phyloP scores from a whole-genome alignment of 2,113 vertebrate genomes.

The Lonchura striata region DNA sequence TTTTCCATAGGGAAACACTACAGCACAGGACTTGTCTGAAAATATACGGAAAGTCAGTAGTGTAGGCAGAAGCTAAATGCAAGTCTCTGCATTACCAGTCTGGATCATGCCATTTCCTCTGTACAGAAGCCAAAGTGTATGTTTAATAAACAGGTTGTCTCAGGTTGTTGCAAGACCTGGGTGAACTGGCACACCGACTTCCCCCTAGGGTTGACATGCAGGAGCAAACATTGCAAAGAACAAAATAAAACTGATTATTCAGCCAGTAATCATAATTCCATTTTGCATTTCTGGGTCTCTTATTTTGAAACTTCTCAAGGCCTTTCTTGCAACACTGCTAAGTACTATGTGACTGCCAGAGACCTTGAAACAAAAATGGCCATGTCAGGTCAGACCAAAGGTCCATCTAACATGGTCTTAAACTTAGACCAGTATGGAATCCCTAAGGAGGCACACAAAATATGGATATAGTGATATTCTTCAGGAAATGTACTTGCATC shows the following conservation, averaged over 20 bases:
- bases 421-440: neutral
- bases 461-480: neutral
- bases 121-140: conserved; percentile 29
- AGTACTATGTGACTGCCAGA: neutral
- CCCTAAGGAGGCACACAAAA: neutral
- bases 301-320: conserved; percentile 40
- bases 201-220: conserved; percentile 58
- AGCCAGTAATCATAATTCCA: conserved; percentile 5
- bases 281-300: conserved; percentile 22
- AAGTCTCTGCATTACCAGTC: conserved; percentile 55
- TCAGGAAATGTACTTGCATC: neutral
- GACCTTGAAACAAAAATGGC: neutral
- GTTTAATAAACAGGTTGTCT: conserved; percentile 66
- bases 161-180: conserved; percentile 60
- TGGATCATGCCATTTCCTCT: conserved; percentile 58
- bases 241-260: conserved; percentile 34
- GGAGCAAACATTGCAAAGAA: conserved; percentile 29
- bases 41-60: neutral
- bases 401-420: neutral
- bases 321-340: conserved; percentile 19
- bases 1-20: neutral
- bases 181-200: conserved; percentile 54
- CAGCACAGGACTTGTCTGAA: neutral
- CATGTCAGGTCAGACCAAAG: neutral
- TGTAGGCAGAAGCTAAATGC: conserved; percentile 46